Percentiles rank a stretch among this genome's conserved stretches.
phyloP scores from a whole-genome alignment of 2,797 vertebrate species.

The Loris lydekkerianus region DNA sequence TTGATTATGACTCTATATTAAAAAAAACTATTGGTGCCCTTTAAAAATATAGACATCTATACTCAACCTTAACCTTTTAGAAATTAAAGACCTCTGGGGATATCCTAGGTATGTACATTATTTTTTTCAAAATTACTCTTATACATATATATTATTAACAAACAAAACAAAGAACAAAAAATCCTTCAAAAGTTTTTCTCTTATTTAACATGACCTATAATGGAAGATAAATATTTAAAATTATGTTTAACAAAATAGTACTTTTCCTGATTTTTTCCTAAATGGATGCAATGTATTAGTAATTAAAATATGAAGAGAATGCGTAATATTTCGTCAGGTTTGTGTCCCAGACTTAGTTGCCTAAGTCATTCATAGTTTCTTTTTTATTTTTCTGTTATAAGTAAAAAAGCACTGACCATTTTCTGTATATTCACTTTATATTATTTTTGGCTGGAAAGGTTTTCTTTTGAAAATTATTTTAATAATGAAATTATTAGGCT shows the following conservation, averaged over 20 bases:
- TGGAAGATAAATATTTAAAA: background rate
- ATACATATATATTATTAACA: background rate
- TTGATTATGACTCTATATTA: background rate
- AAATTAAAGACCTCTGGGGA: background rate
- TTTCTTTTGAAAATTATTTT: background rate
- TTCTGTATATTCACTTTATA: background rate
- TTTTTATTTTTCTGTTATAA: background rate
- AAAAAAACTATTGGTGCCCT: background rate
- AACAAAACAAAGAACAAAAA: background rate
- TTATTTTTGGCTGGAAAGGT: background rate
- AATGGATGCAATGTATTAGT: background rate
- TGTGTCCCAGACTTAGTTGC: background rate
- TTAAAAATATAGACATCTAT: background rate
- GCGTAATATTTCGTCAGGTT: background rate
- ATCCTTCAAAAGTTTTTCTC: background rate
- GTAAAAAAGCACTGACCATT: background rate
- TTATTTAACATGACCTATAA: background rate
- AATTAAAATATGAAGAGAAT: background rate
- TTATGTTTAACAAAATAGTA: background rate
- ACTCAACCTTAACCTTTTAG: background rate
- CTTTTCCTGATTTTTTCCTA: background rate
- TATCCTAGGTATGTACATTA: background rate
- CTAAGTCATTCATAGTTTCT: background rate
- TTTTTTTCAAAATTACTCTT: background rate
- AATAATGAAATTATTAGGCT: background rate